Evolutionary conservation across 2,113 vertebrate genomes (phyloP).

Genomic region (Tichodroma muraria): DNA sequence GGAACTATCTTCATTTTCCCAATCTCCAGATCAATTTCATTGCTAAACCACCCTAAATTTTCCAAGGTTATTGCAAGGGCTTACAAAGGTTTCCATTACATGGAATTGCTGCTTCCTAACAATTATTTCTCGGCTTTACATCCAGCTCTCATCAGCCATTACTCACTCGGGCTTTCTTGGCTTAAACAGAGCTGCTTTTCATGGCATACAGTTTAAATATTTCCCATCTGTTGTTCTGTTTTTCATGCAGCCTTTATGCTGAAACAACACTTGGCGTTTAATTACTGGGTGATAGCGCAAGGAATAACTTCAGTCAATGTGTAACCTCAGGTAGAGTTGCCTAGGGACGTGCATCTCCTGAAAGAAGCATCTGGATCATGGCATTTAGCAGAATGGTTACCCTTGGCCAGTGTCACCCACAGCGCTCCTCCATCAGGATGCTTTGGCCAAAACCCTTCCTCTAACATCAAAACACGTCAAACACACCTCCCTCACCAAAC

Average conservation of each 20-base stretch:
- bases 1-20: neutral
- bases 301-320: neutral
- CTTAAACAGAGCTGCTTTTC: neutral
- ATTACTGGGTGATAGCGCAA: neutral
- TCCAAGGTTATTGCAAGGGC: neutral
- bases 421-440: neutral
- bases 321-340: neutral
- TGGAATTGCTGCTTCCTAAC: neutral
- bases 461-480: too few species aligned
- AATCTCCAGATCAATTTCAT: neutral
- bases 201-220: neutral
- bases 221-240: neutral
- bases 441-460: neutral
- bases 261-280: neutral
- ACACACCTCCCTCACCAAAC: too few species aligned
- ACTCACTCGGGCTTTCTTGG: neutral
- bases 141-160: neutral
- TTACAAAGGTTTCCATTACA: neutral
- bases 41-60: neutral
- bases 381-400: neutral
- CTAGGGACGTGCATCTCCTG: neutral
- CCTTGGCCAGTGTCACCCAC: neutral
- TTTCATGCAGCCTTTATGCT: neutral
- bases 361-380: neutral
- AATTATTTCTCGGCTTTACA: neutral